Conservation (phyloP, 2,113 vertebrate genomes). For the Chaetodon auriga region DNA sequence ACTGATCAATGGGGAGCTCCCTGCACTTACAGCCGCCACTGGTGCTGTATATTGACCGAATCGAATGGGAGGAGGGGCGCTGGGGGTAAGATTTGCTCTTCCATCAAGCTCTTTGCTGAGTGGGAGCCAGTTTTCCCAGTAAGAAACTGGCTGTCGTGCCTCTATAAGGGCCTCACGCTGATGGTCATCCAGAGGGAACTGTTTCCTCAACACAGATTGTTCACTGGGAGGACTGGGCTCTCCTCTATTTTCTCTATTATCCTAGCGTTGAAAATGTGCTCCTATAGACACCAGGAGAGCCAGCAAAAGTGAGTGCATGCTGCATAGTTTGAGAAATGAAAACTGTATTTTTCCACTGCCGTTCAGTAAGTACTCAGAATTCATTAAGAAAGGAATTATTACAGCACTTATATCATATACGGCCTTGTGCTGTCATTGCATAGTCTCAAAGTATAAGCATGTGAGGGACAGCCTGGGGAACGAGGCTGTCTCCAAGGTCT, state of each 20-base stretch:
- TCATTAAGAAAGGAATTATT: slow-evolving; percentile 44
- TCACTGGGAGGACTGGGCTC: slow-evolving; percentile 23
- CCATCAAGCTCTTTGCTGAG: slow-evolving; percentile 38
- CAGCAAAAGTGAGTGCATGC: slow-evolving; percentile 13
- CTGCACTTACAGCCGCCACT: slow-evolving; percentile 64
- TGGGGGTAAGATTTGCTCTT: slow-evolving; percentile 9
- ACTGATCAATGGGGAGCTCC: slow-evolving; percentile 78
- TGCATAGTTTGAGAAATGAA: neutral
- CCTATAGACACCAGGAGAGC: slow-evolving; percentile 21
- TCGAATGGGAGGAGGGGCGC: slow-evolving; percentile 7
- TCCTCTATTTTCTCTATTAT: slow-evolving; percentile 19
- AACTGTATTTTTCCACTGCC: slow-evolving; percentile 13
- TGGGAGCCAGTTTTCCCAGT: slow-evolving; percentile 58
- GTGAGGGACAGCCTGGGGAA: slow-evolving; percentile 68
- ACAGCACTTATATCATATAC: slow-evolving; percentile 26
- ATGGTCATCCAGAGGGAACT: slow-evolving; percentile 48
- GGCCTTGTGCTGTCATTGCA: slow-evolving; percentile 45
- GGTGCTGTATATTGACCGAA: slow-evolving; percentile 53
- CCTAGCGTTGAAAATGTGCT: slow-evolving; percentile 25
- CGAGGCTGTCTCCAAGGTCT: slow-evolving; percentile 75
- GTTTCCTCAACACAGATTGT: slow-evolving; percentile 56
- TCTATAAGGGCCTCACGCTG: slow-evolving; percentile 26
- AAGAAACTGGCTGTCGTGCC: slow-evolving; percentile 36
- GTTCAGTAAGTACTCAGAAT: slow-evolving; percentile 24
- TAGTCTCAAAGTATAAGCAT: slow-evolving; percentile 58